phyloP scores from a whole-genome alignment of 2,113 vertebrate species.

The Cercopithecus mona region DNA sequence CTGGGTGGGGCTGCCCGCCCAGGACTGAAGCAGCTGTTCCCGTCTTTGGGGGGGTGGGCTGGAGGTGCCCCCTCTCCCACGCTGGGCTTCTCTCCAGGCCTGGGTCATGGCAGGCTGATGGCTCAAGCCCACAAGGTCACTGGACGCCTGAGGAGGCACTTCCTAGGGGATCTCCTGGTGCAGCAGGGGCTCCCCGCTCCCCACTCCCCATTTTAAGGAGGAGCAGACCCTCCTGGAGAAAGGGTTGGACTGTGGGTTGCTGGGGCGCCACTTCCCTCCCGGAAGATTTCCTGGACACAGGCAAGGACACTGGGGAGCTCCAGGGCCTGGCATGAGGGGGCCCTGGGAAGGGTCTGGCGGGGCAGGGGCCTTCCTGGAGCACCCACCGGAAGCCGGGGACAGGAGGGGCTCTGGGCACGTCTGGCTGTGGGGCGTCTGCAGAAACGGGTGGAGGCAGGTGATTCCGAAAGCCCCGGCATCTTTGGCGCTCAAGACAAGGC shows the following conservation, averaged over 20 bases:
- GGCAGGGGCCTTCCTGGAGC: background rate
- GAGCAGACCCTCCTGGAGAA: too few species aligned
- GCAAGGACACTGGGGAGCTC: background rate
- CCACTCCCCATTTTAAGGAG: background rate
- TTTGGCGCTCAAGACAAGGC: rapidly evolving
- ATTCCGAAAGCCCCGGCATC: too few species aligned
- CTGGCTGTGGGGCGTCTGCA: too few species aligned
- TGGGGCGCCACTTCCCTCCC: rapidly evolving
- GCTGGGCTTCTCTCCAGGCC: background rate
- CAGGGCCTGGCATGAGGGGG: background rate
- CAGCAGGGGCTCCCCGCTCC: background rate
- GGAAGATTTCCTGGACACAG: background rate
- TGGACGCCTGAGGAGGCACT: background rate
- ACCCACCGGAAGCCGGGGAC: background rate
- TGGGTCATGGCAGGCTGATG: background rate
- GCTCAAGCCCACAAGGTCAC: background rate
- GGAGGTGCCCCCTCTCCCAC: background rate
- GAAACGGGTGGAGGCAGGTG: background rate
- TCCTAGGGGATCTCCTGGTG: background rate
- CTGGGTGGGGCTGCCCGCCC: background rate
- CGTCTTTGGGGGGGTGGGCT: too few species aligned
- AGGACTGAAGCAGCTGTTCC: background rate
- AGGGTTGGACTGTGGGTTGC: background rate
- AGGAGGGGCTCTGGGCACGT: background rate
- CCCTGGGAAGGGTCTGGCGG: background rate